Evolutionary conservation across 2,888 invertebrate genomes (phyloP).

Genomic region (Nipponacmea schrenckii): DNA sequence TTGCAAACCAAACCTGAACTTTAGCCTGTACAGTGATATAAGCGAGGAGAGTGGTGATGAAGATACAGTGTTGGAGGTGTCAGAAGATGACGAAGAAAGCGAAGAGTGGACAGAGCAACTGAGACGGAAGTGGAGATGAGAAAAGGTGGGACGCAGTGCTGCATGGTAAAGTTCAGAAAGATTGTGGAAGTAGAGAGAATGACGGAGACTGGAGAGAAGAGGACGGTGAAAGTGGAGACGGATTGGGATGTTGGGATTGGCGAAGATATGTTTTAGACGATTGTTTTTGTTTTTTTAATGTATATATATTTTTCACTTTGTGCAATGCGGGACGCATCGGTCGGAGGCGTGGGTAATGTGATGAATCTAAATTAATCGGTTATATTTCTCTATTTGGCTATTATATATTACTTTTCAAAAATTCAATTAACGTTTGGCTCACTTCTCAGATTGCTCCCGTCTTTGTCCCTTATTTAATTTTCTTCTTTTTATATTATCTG

Average conservation of each 20-base stretch:
- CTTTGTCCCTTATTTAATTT: too few species aligned
- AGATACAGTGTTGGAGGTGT: neutral
- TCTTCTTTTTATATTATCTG: too few species aligned
- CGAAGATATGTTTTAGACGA: neutral
- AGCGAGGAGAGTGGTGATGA: neutral
- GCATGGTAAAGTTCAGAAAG: neutral
- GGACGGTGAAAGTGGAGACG: neutral
- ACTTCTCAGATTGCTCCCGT: too few species aligned
- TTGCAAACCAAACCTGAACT: neutral
- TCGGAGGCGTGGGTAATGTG: constrained; percentile 4
- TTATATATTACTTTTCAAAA: too few species aligned
- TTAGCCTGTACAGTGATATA: neutral
- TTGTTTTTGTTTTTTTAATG: neutral
- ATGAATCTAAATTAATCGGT: neutral
- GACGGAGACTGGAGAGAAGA: neutral
- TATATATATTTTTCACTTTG: neutral
- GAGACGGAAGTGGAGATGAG: neutral
- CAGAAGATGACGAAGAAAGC: neutral
- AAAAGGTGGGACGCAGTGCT: neutral
- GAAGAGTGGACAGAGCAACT: neutral
- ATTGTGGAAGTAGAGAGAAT: neutral
- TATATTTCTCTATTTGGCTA: neutral
- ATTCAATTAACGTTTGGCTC: too few species aligned
- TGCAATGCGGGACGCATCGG: constrained; percentile 4
- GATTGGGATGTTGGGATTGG: neutral